A percentile compares a stretch with the other conserved stretches of the same genome.
Evolutionary conservation across 2,888 invertebrate species (phyloP).

Genomic region (Synergus umbraculus): DNA sequence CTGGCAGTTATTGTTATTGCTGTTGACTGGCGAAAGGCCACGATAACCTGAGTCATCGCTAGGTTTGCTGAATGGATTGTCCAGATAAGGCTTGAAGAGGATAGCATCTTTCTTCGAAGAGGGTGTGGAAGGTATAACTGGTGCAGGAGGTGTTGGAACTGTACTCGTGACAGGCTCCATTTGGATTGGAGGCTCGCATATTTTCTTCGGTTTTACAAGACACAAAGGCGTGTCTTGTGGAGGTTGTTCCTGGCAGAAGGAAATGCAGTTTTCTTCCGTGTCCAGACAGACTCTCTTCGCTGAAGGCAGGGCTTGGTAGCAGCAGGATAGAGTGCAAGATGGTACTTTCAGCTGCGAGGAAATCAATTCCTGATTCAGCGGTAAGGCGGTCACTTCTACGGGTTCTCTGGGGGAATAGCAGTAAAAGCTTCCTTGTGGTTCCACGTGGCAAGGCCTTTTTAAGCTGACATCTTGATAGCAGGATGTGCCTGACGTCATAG

Average conservation of each 20-base stretch:
- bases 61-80: constrained; percentile 81
- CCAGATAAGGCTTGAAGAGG: constrained; percentile 87
- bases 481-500: constrained; percentile 46
- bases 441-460: constrained; percentile 59
- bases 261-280: constrained; percentile 55
- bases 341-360: constrained; percentile 57
- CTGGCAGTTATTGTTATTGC: constrained; percentile 69
- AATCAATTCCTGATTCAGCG: constrained; percentile 13
- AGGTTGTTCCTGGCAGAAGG: constrained; percentile 59
- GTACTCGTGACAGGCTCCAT: constrained; percentile 66
- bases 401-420: constrained; percentile 66
- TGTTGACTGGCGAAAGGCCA: constrained; percentile 48
- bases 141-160: constrained; percentile 61
- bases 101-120: constrained; percentile 83
- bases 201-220: constrained; percentile 74
- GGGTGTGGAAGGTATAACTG: constrained; percentile 61
- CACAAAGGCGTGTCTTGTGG: constrained; percentile 76
- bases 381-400: constrained; percentile 48
- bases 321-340: constrained; percentile 63
- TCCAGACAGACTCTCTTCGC: constrained; percentile 65
- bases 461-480: constrained; percentile 62
- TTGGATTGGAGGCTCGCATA: constrained; percentile 53
- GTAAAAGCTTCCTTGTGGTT: constrained; percentile 58
- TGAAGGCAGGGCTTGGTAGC: constrained; percentile 60
- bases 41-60: constrained; percentile 50